A percentile compares a stretch with the other conserved stretches of the same genome.
phyloP scores from a whole-genome alignment of 2,113 vertebrate species.

The Desmodus rotundus region DNA sequence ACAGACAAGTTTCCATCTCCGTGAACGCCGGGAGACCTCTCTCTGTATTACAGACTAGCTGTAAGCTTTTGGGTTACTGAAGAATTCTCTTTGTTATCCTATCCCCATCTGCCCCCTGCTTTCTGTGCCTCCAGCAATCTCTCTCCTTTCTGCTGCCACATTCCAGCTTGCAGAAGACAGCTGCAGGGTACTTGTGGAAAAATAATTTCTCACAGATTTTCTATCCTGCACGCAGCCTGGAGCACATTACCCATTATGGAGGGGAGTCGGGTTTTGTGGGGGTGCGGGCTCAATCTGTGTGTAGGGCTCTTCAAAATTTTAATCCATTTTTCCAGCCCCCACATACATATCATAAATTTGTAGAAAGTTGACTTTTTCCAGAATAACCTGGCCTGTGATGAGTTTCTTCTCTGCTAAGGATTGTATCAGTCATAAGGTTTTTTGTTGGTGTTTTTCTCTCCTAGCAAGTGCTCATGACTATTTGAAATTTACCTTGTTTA shows the following conservation, averaged over 20 bases:
- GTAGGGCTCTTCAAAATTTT: neutral
- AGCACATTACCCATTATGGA: neutral
- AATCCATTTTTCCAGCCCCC: neutral
- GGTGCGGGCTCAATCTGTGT: neutral
- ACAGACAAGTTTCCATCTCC: neutral
- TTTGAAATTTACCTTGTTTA: neutral
- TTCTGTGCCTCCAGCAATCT: neutral
- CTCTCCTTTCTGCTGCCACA: neutral
- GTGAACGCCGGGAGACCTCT: neutral
- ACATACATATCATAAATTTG: neutral
- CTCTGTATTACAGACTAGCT: neutral
- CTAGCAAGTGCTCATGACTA: neutral
- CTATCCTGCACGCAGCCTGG: neutral
- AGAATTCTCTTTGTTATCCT: neutral
- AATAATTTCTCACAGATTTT: neutral
- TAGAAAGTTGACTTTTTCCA: neutral
- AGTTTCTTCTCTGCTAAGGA: neutral
- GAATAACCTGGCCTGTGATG: neutral
- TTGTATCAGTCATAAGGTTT: neutral
- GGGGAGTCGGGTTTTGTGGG: neutral
- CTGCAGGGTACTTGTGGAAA: neutral
- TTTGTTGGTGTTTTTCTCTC: neutral
- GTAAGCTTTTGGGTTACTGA: neutral
- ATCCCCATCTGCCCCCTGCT: rapidly evolving
- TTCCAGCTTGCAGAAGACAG: neutral